Percentiles rank a stretch among this genome's conserved stretches.
These are phyloP conservation scores for Thereva nobilitata DNA, from an alignment of 2,888 invertebrate species.

Conservation along the genomic window DNA sequence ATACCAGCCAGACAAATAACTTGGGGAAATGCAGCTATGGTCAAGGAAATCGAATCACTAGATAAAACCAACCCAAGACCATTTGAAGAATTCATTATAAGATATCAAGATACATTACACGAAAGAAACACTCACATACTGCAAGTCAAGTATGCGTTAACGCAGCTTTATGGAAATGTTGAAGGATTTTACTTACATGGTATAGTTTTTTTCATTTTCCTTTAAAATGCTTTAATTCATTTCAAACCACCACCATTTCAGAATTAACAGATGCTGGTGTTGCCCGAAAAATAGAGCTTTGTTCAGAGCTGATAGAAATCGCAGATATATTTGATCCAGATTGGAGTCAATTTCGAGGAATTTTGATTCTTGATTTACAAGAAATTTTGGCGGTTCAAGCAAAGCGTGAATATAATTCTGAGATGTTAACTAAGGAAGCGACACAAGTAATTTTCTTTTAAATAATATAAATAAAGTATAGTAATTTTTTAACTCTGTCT, in stretches of 20 bases:
- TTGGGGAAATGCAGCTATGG: conserved; percentile 66
- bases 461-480: conserved; percentile 15
- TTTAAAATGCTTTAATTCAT: conserved; percentile 40
- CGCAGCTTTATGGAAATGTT: conserved; percentile 70
- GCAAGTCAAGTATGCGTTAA: conserved; percentile 70
- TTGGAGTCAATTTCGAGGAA: conserved; percentile 66
- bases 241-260: conserved; percentile 47
- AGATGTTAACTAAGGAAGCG: conserved; percentile 61
- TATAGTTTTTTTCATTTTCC: conserved; percentile 46
- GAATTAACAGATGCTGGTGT: conserved; percentile 64
- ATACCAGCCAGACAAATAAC: conserved; percentile 65
- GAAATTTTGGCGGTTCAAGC: conserved; percentile 65
- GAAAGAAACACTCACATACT: conserved; percentile 69
- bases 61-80: conserved; percentile 62
- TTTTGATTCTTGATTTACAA: conserved; percentile 68
- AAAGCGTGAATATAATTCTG: conserved; percentile 61
- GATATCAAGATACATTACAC: conserved; percentile 67
- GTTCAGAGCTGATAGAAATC: conserved; percentile 68
- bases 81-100: conserved; percentile 67
- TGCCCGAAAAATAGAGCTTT: conserved; percentile 66
- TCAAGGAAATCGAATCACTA: conserved; percentile 63
- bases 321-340: conserved; percentile 70
- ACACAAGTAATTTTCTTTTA: conserved; percentile 59
- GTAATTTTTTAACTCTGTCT: conserved; percentile 21
- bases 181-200: conserved; percentile 63